Conservation (phyloP, 2,113 vertebrate species). For the Chamaetylas fuelleborni region DNA sequence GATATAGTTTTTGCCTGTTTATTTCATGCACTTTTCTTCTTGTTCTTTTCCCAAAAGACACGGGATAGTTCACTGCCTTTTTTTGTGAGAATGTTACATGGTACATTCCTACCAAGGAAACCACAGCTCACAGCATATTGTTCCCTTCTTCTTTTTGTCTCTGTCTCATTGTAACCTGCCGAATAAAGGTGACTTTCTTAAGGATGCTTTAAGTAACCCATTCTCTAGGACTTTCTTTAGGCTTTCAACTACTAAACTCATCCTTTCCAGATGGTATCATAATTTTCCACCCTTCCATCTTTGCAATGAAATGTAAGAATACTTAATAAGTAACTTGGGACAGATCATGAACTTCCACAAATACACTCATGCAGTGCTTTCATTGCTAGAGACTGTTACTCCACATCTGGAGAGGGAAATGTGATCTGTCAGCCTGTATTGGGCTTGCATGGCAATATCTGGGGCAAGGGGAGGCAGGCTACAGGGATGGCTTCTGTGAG, state of each 20-base stretch:
- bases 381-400: neutral
- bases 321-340: neutral
- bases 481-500: neutral
- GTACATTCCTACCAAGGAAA: neutral
- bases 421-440: neutral
- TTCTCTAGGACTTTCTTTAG: neutral
- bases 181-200: neutral
- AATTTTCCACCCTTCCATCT: neutral
- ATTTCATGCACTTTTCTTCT: neutral
- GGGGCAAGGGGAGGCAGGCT: neutral
- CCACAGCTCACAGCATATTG: neutral
- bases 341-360: neutral
- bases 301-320: neutral
- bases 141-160: neutral
- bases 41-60: neutral
- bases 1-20: neutral
- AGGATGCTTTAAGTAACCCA: neutral
- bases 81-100: neutral
- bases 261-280: neutral
- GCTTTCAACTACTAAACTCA: neutral
- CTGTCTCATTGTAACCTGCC: neutral
- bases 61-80: neutral
- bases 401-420: neutral
- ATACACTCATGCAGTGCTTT: neutral
- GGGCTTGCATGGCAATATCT: neutral